Conservation (phyloP, 2,113 vertebrate species). For the Chaenocephalus aceratus region DNA sequence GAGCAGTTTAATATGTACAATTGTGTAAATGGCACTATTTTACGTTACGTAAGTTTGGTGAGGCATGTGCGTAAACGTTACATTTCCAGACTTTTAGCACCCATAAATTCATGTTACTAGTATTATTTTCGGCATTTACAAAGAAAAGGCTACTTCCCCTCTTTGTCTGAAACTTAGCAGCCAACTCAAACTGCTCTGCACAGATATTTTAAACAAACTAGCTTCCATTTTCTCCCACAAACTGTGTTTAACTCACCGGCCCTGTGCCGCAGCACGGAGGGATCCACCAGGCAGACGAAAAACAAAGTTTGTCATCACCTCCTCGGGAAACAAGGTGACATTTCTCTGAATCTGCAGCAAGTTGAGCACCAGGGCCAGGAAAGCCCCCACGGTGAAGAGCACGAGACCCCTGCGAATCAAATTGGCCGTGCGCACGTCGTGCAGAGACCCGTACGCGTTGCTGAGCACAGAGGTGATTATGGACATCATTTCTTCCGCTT, state of each 20-base stretch:
- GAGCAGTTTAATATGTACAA: fast-evolving
- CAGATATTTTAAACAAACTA: neutral
- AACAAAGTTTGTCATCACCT: constrained; percentile 93
- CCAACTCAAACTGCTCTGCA: neutral
- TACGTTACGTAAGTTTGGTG: neutral
- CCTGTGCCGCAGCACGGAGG: constrained; percentile 95
- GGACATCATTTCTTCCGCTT: constrained; percentile 87
- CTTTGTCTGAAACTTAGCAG: constrained; percentile 48
- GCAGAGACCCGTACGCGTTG: constrained; percentile 78
- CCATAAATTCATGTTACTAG: fast-evolving
- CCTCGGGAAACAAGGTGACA: constrained; percentile 94
- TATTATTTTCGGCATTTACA: neutral
- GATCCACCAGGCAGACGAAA: constrained; percentile 98
- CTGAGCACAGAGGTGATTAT: constrained; percentile 82
- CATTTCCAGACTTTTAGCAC: neutral
- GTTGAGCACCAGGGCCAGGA: constrained; percentile 96
- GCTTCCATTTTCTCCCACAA: neutral
- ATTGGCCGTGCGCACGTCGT: constrained; percentile 84
- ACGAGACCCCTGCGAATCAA: constrained; percentile 92
- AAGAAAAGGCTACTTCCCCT: constrained; percentile 12
- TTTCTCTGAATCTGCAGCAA: constrained; percentile 95
- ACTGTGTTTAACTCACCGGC: constrained; percentile 87
- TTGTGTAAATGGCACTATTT: neutral
- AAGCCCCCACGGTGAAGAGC: constrained; percentile 92
- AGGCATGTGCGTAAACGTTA: neutral